Evolutionary conservation across 2,797 vertebrate genomes (phyloP), one percentile per base, ranked within the genome.

Genomic region (Gymnodraco acuticeps): DNA sequence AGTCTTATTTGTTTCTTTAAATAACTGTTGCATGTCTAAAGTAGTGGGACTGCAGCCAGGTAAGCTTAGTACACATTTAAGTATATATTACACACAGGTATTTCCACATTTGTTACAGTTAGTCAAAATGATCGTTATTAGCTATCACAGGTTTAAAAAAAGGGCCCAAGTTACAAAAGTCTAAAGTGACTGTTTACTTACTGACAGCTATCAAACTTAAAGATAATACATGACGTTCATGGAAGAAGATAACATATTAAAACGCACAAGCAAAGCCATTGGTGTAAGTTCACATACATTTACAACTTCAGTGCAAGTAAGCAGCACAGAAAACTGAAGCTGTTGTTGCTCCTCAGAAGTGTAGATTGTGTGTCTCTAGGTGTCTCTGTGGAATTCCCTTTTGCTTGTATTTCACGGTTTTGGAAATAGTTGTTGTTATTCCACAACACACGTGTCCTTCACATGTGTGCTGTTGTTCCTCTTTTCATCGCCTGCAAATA

Each of bases 381-480:
- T 73, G 47, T 75, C 47, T 27, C 46, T 50, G 19, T 60, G 17
- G 62, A 66, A 70, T 75, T 70, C 63, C 45, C 31, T 79, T 70
- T 58, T 17, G 10, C 55, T 61, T 58, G 33, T 77, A 78, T 77
- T 80, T 42, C 8, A 38, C 6, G 8, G 33, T 38, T 38, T 2
- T 38, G 27, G 27, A 27, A 27, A 27, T 27, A 27, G 27, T 27
- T 27, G 6, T 13, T 70, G 20, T 81, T 80, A 67, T 20, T 62
- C 75, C 63, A 73, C 67, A 81, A 38, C 33, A 33, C 75, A 77
- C 64, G 45, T 77, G 64, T 81, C 59, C 13, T 64, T 72, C 77
- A 9, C 80, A 65, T 66, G 61, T 84, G 50, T 65, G 47, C 82
- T 45, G 83, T 85, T 78, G 79, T 91, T 90, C 87, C 80, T 80